Base-by-base conservation (phyloP, 2,113 vertebrate genomes). In the Rhinolophus sinicus region DNA sequence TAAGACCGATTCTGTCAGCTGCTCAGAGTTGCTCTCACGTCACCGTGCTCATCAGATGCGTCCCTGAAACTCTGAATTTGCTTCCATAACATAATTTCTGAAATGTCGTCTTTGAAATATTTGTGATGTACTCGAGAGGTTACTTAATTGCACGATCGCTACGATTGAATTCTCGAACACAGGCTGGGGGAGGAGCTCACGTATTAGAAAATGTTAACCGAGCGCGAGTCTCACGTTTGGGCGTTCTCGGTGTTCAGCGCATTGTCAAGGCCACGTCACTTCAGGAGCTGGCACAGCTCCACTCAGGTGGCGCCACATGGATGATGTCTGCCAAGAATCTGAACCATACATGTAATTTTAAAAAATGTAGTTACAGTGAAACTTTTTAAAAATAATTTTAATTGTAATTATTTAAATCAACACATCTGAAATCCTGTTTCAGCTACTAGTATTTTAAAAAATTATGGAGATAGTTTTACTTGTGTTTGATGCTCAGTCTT, bases 41-140 rank as follows among this genome's bases (percentile, higher is more conserved):
- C 12, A 1, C 58, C 1, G 15, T n/a, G 50, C 38, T 8, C 6
- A 6, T 8, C 77, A 1, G 14, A 2, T 1, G 0, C 7, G 2
- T 21, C 30, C 52, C 73, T 8, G 9, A 30, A n/a, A 26, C 54
- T 2, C 38, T 10, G 33, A 24, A 28, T 30, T 33, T 15, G 35
- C 22, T 65, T 50, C 70, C 40, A 19, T 21, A 3, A 47, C 35
- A 1, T 33, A 28, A 9, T 33, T 58, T 38, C 62, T 33, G 52
- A 54, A 33, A 38, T 4, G 60, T 60, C 26, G 26, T 33, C 52
- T 22, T 33, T 4, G 10, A 7, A 6, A 5, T 13, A 22, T 19
- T 4, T 12, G 54, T 33, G 7, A 47, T 62, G 13, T 18, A 2
- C 14, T 33, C 7, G 9, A 5, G 21, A 16, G 33, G 13, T 16